Percentiles rank a stretch among this genome's conserved stretches.
Conservation (phyloP, 2,113 vertebrate genomes). For the Excalfactoria chinensis region DNA sequence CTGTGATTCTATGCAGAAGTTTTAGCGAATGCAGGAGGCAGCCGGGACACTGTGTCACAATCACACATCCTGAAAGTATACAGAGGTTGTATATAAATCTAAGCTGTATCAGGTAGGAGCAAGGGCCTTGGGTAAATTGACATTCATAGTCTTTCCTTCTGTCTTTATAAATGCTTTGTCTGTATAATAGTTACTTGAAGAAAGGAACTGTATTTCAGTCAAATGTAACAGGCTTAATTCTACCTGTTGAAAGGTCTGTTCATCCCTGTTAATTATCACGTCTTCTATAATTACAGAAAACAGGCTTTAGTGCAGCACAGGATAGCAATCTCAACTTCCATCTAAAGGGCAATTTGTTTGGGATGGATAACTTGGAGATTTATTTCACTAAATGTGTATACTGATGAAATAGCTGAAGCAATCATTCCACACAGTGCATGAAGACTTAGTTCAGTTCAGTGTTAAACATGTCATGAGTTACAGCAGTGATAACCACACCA, state of each 20-base stretch:
- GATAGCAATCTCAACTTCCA: background rate
- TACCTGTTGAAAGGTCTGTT: background rate
- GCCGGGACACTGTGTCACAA: background rate
- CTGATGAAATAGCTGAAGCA: background rate
- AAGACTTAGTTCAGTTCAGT: background rate
- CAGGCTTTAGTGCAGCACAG: background rate
- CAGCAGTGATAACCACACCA: background rate
- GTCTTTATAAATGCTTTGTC: background rate
- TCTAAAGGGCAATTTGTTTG: background rate
- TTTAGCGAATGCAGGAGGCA: background rate
- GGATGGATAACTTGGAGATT: background rate
- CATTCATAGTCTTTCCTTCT: background rate
- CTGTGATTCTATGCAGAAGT: no score
- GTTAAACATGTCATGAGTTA: accelerated
- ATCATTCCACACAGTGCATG: no score
- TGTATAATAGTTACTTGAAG: background rate
- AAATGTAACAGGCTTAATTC: background rate
- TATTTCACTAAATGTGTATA: background rate
- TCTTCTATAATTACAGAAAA: background rate
- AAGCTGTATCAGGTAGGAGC: background rate
- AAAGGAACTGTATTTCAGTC: background rate
- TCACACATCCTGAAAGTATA: background rate
- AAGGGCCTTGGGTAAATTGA: background rate
- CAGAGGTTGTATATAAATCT: background rate
- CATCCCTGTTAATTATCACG: background rate